Evolutionary conservation across 2,113 vertebrate species (phyloP).

Genomic region (Phaethon lepturus): DNA sequence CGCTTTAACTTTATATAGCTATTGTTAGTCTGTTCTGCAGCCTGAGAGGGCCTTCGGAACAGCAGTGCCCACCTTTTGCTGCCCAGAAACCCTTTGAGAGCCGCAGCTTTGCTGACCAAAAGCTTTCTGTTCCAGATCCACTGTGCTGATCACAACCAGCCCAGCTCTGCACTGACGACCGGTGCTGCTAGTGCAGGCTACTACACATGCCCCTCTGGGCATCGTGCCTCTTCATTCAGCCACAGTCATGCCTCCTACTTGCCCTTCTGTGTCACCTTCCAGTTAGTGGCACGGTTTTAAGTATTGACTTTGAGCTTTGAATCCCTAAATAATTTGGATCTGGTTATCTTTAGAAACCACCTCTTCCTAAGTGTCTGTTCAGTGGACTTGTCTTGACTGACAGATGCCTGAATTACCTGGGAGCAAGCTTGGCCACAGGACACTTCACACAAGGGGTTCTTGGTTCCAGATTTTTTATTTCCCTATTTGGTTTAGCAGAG

Average conservation of each 20-base stretch:
- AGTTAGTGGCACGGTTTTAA: not conserved
- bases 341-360: not conserved
- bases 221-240: not conserved
- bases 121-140: not conserved
- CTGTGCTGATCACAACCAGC: not conserved
- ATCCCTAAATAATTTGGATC: not conserved
- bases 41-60: not conserved
- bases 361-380: not conserved
- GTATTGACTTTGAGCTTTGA: not conserved
- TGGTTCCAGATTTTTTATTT: not conserved
- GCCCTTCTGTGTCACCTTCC: not conserved
- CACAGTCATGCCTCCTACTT: not conserved
- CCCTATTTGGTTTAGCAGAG: not conserved
- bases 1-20: not conserved
- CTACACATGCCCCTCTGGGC: accelerated
- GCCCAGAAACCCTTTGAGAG: not conserved
- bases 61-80: not conserved
- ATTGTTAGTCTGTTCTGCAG: not conserved
- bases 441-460: not conserved
- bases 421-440: not conserved
- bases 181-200: accelerated
- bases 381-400: not conserved
- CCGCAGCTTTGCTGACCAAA: not conserved
- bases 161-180: accelerated
- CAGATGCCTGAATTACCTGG: not conserved